Conservation (phyloP, 2,888 invertebrate species). For the Acrocyrtus sp. region DNA sequence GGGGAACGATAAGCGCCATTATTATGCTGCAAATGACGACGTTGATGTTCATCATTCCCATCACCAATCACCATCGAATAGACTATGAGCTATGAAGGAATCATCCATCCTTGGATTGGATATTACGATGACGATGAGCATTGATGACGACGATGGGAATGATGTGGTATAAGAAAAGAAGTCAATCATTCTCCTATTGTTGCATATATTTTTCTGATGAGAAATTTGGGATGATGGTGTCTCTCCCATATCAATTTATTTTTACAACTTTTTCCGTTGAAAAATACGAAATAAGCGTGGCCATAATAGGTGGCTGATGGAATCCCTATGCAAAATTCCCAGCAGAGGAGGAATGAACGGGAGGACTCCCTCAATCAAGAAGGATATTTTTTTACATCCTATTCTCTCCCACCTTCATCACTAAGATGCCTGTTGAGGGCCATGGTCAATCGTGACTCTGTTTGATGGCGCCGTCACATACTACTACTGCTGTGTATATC, state of each 20-base stretch:
- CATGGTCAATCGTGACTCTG: constrained; percentile 48
- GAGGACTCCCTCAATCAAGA: neutral
- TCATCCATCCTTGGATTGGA: neutral
- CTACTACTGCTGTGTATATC: neutral
- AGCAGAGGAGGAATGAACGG: no score
- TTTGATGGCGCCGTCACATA: neutral
- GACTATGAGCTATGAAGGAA: neutral
- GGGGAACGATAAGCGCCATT: no score
- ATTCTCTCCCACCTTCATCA: neutral
- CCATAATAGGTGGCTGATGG: neutral
- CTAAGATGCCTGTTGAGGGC: constrained; percentile 34
- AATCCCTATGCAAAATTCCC: no score
- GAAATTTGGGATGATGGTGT: no score
- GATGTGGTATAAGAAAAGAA: no score
- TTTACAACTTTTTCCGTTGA: neutral
- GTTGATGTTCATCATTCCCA: neutral
- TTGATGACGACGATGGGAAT: no score
- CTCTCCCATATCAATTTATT: neutral
- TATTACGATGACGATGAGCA: no score
- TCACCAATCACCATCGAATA: neutral
- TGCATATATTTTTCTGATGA: neutral
- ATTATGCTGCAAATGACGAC: neutral
- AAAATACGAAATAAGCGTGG: neutral
- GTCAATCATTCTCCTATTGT: neutral
- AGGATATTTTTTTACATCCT: no score